A percentile compares a stretch with the other conserved stretches of the same genome.
Evolutionary conservation across 2,113 vertebrate species (phyloP).

Genomic region (Porphyrio hochstetteri): DNA sequence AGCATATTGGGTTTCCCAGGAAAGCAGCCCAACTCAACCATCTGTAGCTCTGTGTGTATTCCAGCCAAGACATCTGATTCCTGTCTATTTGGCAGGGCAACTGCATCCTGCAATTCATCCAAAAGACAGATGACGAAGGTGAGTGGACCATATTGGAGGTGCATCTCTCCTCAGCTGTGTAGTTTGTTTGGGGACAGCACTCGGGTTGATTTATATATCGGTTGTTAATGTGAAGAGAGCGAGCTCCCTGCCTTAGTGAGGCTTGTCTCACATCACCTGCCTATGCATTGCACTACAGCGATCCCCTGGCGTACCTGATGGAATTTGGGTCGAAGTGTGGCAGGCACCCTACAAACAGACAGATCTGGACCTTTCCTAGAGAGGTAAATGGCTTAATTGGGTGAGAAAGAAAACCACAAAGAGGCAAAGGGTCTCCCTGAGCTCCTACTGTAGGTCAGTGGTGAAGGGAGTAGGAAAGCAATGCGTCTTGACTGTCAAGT

Average conservation of each 20-base stretch:
- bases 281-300: too few species aligned
- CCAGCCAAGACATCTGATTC: not conserved
- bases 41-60: not conserved
- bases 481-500: not conserved
- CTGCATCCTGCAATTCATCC: not conserved
- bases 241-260: not conserved
- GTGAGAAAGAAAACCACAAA: not conserved
- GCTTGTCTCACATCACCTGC: not conserved
- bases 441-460: not conserved
- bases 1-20: not conserved
- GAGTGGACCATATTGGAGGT: not conserved
- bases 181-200: not conserved
- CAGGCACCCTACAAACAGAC: not conserved
- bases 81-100: not conserved
- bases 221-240: not conserved
- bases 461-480: not conserved
- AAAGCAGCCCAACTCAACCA: not conserved
- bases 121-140: not conserved
- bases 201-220: not conserved
- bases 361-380: not conserved
- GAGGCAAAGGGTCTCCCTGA: not conserved
- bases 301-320: not conserved
- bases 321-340: not conserved
- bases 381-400: not conserved
- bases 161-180: not conserved